phyloP scores from a whole-genome alignment of 2,888 invertebrate species.

The Aplocera efformata region DNA sequence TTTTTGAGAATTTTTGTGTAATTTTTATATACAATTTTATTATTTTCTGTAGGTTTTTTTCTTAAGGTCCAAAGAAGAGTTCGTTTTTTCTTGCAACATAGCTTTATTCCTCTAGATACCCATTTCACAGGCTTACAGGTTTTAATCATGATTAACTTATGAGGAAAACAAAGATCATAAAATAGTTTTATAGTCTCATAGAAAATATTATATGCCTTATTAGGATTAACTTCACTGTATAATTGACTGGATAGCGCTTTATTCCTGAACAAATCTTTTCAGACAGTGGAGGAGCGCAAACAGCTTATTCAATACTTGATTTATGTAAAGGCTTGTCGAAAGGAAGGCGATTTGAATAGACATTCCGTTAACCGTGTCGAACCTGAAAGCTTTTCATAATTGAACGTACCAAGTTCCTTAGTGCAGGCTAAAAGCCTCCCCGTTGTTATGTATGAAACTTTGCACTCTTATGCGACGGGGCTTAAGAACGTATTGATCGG shows the following conservation, averaged over 20 bases:
- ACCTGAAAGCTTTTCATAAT: constrained; percentile 76
- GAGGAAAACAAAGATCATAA: too few relatives aligned
- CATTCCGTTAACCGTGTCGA: constrained; percentile 59
- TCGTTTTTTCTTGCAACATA: too few relatives aligned
- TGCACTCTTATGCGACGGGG: constrained; percentile 45
- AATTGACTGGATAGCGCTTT: constrained; percentile 20
- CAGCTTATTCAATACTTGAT: constrained; percentile 66
- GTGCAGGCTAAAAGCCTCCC: constrained; percentile 59
- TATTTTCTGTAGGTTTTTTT: too few relatives aligned
- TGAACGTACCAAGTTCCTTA: constrained; percentile 53
- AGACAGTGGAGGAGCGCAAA: constrained; percentile 43
- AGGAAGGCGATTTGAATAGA: constrained; percentile 72
- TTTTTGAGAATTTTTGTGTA: too few relatives aligned
- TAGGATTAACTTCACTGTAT: too few relatives aligned
- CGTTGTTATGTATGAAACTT: constrained; percentile 57
- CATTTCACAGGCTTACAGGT: too few relatives aligned
- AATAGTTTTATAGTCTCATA: too few relatives aligned
- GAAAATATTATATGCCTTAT: too few relatives aligned
- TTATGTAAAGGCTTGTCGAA: constrained; percentile 63
- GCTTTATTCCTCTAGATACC: too few relatives aligned
- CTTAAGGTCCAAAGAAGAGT: too few relatives aligned
- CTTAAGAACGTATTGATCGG: constrained; percentile 36
- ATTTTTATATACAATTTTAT: too few relatives aligned
- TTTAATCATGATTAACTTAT: too few relatives aligned
- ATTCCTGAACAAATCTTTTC: constrained; percentile 39